A percentile compares a stretch with the other conserved stretches of the same genome.
Conservation (phyloP, 1,140 invertebrate genomes). For the Cyrtorhinus lividipennis region DNA sequence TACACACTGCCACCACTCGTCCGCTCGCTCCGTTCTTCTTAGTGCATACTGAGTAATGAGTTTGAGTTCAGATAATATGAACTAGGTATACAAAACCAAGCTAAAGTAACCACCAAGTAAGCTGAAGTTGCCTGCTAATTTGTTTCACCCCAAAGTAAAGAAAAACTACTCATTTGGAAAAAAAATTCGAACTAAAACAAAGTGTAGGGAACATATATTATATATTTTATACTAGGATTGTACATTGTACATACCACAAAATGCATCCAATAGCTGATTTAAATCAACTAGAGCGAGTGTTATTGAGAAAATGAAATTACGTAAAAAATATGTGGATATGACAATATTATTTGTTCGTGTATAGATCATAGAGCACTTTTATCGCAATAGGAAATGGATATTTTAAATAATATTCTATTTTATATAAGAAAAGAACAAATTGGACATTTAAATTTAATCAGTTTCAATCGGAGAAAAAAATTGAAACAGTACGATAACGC, state of each 20-base stretch:
- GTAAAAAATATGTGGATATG: neutral
- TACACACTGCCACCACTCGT: too few relatives aligned
- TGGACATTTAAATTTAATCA: too few relatives aligned
- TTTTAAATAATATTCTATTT: constrained; percentile 1
- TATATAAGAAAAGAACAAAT: neutral
- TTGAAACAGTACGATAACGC: too few relatives aligned
- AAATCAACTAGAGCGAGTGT: neutral
- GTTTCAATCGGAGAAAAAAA: too few relatives aligned
- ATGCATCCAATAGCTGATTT: neutral
- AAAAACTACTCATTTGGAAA: neutral
- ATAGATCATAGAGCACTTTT: neutral
- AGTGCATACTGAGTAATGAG: too few relatives aligned
- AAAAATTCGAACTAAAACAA: too few relatives aligned
- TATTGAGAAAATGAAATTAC: neutral
- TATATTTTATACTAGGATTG: constrained; percentile 5
- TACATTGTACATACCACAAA: neutral
- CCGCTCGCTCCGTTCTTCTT: too few relatives aligned
- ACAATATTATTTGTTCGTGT: constrained; percentile 7
- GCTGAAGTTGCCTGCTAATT: too few relatives aligned
- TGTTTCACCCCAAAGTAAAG: too few relatives aligned
- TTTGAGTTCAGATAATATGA: too few relatives aligned
- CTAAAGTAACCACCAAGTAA: too few relatives aligned
- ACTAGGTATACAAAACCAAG: too few relatives aligned
- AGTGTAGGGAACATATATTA: neutral
- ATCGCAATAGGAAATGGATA: neutral